These are phyloP conservation scores for Donacobius atricapilla DNA, from an alignment of 2,113 vertebrate species.

Conservation along the genomic window DNA sequence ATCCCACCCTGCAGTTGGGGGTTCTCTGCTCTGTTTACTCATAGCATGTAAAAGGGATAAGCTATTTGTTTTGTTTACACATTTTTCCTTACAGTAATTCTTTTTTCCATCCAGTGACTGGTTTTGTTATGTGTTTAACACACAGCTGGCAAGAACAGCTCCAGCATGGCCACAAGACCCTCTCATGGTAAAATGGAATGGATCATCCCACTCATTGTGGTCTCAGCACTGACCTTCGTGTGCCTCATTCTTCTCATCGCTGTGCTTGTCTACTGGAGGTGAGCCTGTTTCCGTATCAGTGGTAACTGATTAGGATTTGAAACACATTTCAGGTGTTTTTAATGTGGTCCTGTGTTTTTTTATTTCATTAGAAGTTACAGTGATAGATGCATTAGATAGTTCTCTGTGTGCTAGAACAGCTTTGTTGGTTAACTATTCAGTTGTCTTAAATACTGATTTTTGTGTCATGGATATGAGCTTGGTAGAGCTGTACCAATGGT, in stretches of 20 bases:
- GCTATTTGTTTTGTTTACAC: background rate
- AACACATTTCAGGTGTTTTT: background rate
- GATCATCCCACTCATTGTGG: conserved; percentile 95
- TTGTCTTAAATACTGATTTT: background rate
- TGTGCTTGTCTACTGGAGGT: conserved; percentile 99
- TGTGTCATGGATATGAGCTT: background rate
- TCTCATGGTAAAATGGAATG: conserved; percentile 90
- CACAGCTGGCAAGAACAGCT: conserved; percentile 79
- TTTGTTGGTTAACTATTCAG: background rate
- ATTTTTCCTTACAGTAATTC: background rate
- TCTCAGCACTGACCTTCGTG: conserved; percentile 93
- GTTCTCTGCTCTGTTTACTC: conserved; percentile 39
- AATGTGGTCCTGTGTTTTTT: background rate
- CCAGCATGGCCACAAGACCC: conserved; percentile 81
- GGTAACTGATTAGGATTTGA: background rate
- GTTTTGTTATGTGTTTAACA: conserved; percentile 42
- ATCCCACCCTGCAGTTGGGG: conserved; percentile 20
- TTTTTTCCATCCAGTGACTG: background rate
- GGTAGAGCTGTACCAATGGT: background rate
- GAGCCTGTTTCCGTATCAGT: conserved; percentile 49
- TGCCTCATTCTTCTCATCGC: conserved; percentile 94
- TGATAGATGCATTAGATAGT: background rate
- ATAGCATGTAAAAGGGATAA: conserved; percentile 26
- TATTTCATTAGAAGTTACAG: background rate
- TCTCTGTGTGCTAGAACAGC: background rate